These are phyloP conservation scores for Aphelenchoides besseyi DNA, from an alignment of 1,140 invertebrate species.

Conservation along the genomic window DNA sequence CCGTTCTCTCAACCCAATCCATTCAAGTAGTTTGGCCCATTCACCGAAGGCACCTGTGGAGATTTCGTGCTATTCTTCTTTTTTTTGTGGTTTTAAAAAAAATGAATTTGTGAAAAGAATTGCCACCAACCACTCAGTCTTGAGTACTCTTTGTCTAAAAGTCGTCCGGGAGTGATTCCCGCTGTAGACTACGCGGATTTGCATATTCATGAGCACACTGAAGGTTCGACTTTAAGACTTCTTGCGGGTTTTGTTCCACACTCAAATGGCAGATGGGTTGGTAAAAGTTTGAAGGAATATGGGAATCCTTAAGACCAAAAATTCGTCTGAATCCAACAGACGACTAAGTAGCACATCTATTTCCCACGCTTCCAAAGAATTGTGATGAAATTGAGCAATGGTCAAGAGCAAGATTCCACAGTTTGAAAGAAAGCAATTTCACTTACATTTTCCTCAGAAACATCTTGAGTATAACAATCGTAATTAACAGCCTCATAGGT, in stretches of 20 bases:
- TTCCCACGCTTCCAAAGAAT: no score
- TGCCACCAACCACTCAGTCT: no score
- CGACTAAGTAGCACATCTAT: no score
- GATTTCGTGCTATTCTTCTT: not conserved
- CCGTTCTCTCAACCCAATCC: not conserved
- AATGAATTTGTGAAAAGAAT: no score
- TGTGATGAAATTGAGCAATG: no score
- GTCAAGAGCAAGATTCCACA: not conserved
- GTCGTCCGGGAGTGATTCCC: not conserved
- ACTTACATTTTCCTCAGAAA: not conserved
- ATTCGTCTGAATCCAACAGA: no score
- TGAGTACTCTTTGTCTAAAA: no score
- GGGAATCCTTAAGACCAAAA: no score
- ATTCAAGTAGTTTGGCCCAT: not conserved
- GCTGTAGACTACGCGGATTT: not conserved
- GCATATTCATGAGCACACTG: not conserved
- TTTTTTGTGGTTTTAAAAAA: not conserved
- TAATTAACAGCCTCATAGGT: not conserved
- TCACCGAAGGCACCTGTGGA: not conserved
- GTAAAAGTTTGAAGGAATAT: no score
- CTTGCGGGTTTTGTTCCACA: not conserved
- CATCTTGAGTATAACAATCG: not conserved
- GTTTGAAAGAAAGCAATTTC: not conserved
- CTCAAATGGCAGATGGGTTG: not conserved
- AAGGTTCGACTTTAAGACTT: not conserved